Base-by-base conservation (phyloP, 2,888 invertebrate species). In the Torymus tubicola region DNA sequence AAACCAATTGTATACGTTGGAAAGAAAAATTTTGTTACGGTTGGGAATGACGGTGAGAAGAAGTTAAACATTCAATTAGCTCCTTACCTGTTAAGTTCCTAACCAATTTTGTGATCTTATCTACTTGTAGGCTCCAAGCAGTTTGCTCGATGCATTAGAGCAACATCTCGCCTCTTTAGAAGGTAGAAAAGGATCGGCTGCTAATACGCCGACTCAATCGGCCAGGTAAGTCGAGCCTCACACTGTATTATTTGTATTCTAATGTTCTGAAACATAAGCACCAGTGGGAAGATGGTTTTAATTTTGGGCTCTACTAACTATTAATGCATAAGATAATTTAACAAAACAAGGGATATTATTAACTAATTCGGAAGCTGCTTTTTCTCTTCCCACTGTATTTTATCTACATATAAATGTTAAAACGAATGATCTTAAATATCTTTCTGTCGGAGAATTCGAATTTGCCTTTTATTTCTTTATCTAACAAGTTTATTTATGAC, bases 111-210 rank as follows among this genome's bases (percentile, higher is more conserved):
- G 13, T 16, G 13, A 21, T 16, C 11, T 55, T 14, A 60, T 31
- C n/a, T 69, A 31, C 76, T 84, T 79, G 14, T 75, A 90, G 93
- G 99, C 99, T 0, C 99, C 99, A 1, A 98, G 98, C 91, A 98
- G 98, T 90, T 93, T 99, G 74, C 92, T 99, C 80, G 99, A 99
- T 91, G 99, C 99, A 0, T 92, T 99, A 85, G 99, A 99, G 89
- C 97, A 98, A 82, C 99, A 99, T 92, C 93, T 99, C 82, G 96
- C 96, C 61, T 94, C 96, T 0, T 91, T 99, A 81, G 99, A 99
- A 90, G 99, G 99, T 72, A 96, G 96, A 91, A 97, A 97, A 91
- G 95, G 95, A 1, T 95, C 96, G 2, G 94, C 96, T 0, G 95
- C 96, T 64, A 96, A 96, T 88, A 97, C 97, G 10, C 97, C 96